These are phyloP conservation scores for Cassiopea xamachana DNA, from an alignment of 30 jellyfish, hydroid and myxozoan genomes.

Conservation along the genomic window DNA sequence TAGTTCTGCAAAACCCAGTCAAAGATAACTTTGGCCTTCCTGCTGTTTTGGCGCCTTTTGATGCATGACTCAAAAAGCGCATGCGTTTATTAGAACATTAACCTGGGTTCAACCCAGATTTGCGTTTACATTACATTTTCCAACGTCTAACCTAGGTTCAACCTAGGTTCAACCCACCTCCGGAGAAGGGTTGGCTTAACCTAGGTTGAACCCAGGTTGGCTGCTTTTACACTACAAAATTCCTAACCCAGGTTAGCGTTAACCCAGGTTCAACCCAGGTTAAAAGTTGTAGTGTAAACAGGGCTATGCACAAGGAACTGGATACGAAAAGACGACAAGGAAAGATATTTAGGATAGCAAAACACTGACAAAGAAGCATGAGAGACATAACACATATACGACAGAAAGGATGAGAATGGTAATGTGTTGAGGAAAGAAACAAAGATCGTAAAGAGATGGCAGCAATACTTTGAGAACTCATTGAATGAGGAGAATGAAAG, in stretches of 20 bases:
- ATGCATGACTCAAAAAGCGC: constrained; percentile 4
- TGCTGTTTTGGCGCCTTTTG: constrained; percentile 1
- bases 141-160: constrained; percentile 27
- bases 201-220: constrained; percentile 56
- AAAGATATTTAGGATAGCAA: too few relatives aligned
- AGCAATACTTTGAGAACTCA: too few relatives aligned
- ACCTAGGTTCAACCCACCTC: constrained; percentile 54
- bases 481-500: too few relatives aligned
- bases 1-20: not conserved
- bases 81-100: not conserved
- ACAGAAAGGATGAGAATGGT: too few relatives aligned
- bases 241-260: constrained; percentile 19
- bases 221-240: constrained; percentile 31
- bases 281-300: constrained; percentile 35
- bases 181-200: constrained; percentile 37
- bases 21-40: not conserved
- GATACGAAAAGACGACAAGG: too few relatives aligned
- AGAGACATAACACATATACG: too few relatives aligned
- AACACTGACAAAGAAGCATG: too few relatives aligned
- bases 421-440: too few relatives aligned
- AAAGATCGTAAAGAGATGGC: too few relatives aligned
- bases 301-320: not conserved
- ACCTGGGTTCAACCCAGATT: constrained; percentile 52
- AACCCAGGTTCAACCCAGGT: constrained; percentile 58
- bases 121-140: constrained; percentile 68